These are phyloP conservation scores for Macropus fuliginosus DNA, from an alignment of 2,797 vertebrate genomes.

Conservation along the genomic window DNA sequence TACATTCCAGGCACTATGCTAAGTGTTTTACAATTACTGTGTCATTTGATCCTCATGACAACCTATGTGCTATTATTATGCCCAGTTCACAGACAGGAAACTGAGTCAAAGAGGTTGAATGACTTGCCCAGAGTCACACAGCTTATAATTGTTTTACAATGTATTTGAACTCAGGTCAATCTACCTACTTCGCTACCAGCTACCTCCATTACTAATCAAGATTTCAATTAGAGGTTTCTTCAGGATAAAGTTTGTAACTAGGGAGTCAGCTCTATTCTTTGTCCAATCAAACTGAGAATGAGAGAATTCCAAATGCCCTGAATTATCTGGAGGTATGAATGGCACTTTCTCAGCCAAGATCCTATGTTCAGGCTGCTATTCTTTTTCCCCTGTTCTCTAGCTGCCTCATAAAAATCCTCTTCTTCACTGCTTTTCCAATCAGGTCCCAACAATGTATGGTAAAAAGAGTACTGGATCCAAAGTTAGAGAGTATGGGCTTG, in stretches of 20 bases:
- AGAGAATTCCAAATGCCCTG: constrained; percentile 5
- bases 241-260: background rate
- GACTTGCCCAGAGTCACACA: background rate
- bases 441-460: background rate
- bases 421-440: background rate
- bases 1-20: background rate
- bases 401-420: background rate
- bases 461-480: background rate
- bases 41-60: constrained; percentile 4
- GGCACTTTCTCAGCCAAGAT: constrained; percentile 42
- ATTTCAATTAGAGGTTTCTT: background rate
- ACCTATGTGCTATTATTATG: background rate
- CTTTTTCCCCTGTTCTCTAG: background rate
- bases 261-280: background rate
- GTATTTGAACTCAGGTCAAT: background rate
- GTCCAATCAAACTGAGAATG: background rate
- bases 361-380: background rate
- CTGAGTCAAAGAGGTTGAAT: background rate
- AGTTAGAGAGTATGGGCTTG: too few relatives aligned
- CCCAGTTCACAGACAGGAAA: background rate
- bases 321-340: background rate
- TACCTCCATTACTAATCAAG: background rate
- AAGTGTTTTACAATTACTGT: background rate
- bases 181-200: background rate
- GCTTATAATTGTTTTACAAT: background rate